A percentile compares a stretch with the other conserved stretches of the same genome.
Evolutionary conservation across 2,888 invertebrate species (phyloP).

Genomic region (Diogma glabrata): DNA sequence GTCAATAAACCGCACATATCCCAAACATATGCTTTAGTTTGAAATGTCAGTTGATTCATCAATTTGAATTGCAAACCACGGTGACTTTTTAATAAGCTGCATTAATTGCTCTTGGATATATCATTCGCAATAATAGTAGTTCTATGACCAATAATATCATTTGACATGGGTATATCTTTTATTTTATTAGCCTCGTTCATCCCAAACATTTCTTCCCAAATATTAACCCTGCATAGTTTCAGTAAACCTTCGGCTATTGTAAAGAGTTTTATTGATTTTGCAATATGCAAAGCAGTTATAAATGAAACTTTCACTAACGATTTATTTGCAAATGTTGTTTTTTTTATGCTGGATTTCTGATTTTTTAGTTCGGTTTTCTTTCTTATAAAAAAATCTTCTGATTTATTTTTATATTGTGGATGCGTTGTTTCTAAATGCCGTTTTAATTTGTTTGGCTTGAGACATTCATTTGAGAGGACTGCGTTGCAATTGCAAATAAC

Average conservation of each 20-base stretch:
- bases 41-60: too few species aligned
- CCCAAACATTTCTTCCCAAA: constrained; percentile 11
- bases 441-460: too few species aligned
- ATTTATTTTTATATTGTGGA: too few species aligned
- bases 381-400: constrained; percentile 3
- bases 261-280: constrained; percentile 10
- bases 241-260: constrained; percentile 11
- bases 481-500: too few species aligned
- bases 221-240: constrained; percentile 8
- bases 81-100: too few species aligned
- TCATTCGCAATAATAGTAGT: constrained; percentile 10
- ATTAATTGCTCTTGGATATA: too few species aligned
- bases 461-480: too few species aligned
- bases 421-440: too few species aligned
- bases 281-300: constrained; percentile 7
- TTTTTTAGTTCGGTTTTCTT: constrained; percentile 9
- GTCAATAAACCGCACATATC: constrained; percentile 8
- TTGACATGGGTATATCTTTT: constrained; percentile 11
- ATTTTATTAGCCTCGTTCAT: constrained; percentile 7
- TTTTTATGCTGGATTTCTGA: constrained; percentile 4
- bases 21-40: too few species aligned
- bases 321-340: constrained; percentile 6
- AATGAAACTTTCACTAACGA: constrained; percentile 9
- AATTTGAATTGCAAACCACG: too few species aligned
- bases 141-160: constrained; percentile 10